Base-by-base conservation (phyloP, 2,888 invertebrate genomes). In the Papilio elwesi region DNA sequence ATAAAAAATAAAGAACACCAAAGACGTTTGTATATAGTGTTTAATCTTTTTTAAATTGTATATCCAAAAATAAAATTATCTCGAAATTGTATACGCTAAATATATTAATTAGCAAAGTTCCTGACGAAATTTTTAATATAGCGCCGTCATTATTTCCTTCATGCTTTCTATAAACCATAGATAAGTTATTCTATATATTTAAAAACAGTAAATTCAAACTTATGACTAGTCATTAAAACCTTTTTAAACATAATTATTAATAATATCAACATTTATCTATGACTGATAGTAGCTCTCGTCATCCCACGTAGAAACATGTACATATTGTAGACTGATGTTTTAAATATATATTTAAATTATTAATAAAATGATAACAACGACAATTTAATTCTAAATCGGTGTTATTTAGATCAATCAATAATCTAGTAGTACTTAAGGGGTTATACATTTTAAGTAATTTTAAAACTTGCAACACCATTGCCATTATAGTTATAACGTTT, bases 301-400 rank as follows among this genome's bases (percentile, higher is more conserved):
- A 79, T 76, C 80, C 85, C 84, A 81, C 82, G 80, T 84, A 82
- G 83, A 77, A 76, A 81, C 82, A 78, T 80, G 79, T 80, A 79
- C 75, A 81, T 79, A 81, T 73, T 53, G 57, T 74, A 68, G 52
- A 55, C 43, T 78, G 70, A 78, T 74, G 73, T 74, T 77, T n/a
- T 76, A 73, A 78, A 76, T 68, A 77, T 76, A 68, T 75, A 76
- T 79, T 77, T 80, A 80, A 26, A 13, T 79, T 79, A 81, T 78
- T 84, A 83, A 84, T 81, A 86, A 81, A 84, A 85, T 84, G 87
- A 88, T 85, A 87, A 92, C 93, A 92, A 93, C 93, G 92, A 93
- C 88, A 88, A 91, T 83, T 87, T 93, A 91, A 93, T 93, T 93
- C 93, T 93, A 93, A 93, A 93, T 92, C 80, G 85, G 79, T 90